Percentiles rank a stretch among this genome's conserved stretches.
These are phyloP conservation scores for Acyrthosiphon pisum DNA, from an alignment of 1,140 invertebrate species.

Conservation along the genomic window DNA sequence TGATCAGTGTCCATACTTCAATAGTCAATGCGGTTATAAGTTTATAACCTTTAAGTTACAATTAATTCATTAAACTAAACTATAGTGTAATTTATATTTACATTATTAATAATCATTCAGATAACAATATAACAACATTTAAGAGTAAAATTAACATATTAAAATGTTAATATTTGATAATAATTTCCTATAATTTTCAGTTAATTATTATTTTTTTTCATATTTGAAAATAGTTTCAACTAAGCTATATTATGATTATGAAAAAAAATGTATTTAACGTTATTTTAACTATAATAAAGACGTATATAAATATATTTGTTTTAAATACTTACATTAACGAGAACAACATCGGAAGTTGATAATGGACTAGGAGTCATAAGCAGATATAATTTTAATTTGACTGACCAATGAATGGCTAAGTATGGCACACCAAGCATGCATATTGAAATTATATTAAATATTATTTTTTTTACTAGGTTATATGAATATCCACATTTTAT, in stretches of 20 bases:
- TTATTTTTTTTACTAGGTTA: not conserved
- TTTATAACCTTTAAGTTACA: not conserved
- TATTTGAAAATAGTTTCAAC: not conserved
- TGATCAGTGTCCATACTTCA: not conserved
- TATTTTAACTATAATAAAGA: not conserved
- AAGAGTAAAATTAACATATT: not conserved
- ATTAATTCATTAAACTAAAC: not conserved
- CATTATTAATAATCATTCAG: not conserved
- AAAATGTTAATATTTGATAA: not conserved
- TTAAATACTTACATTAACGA: slow-evolving; percentile 38
- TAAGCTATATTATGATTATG: not conserved
- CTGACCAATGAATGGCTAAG: slow-evolving; percentile 46
- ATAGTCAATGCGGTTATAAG: not conserved
- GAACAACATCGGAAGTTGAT: slow-evolving; percentile 29
- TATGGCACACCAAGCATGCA: slow-evolving; percentile 41
- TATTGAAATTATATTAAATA: slow-evolving; percentile 40
- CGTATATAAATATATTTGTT: not conserved
- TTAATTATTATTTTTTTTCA: not conserved
- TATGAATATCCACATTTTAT: slow-evolving; percentile 44
- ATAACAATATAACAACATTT: not conserved
- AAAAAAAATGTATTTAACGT: not conserved
- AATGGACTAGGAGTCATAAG: slow-evolving; percentile 35
- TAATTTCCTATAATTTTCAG: not conserved
- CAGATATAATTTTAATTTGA: slow-evolving; percentile 27
- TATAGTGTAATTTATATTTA: not conserved